Evolutionary conservation across 2,888 invertebrate species (phyloP).

Genomic region (Eutolmus rufibarbis): DNA sequence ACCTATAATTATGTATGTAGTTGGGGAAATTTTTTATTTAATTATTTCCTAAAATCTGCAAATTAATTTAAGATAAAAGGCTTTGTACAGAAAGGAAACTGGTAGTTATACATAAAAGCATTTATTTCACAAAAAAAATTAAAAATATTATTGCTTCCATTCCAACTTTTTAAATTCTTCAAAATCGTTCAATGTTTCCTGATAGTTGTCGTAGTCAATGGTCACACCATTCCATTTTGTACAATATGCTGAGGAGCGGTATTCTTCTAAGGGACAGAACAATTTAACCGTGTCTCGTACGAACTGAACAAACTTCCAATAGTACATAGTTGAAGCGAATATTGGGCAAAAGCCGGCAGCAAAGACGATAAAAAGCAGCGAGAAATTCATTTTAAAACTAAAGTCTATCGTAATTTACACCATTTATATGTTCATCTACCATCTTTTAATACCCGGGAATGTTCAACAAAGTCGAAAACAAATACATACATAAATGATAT

Average conservation of each 20-base stretch:
- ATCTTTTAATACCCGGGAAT: neutral
- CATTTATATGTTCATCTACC: neutral
- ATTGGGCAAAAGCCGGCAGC: neutral
- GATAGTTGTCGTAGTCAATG: neutral
- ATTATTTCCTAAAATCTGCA: too few species aligned
- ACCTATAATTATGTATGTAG: too few species aligned
- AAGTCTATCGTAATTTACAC: neutral
- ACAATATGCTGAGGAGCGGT: neutral
- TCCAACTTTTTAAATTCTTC: neutral
- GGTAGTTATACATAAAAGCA: neutral
- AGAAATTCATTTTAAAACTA: neutral
- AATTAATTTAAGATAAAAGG: too few species aligned
- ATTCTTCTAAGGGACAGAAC: neutral
- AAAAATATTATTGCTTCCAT: neutral
- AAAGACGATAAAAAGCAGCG: neutral
- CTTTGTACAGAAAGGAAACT: neutral
- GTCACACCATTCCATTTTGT: neutral
- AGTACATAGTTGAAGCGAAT: neutral
- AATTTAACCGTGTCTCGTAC: neutral
- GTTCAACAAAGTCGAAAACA: too few species aligned
- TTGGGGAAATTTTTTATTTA: too few species aligned
- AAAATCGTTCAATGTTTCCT: neutral
- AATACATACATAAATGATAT: too few species aligned
- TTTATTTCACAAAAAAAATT: neutral
- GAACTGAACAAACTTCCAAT: neutral